Base-by-base conservation (phyloP, 2,797 vertebrate species). In the Taenioides sp. region DNA sequence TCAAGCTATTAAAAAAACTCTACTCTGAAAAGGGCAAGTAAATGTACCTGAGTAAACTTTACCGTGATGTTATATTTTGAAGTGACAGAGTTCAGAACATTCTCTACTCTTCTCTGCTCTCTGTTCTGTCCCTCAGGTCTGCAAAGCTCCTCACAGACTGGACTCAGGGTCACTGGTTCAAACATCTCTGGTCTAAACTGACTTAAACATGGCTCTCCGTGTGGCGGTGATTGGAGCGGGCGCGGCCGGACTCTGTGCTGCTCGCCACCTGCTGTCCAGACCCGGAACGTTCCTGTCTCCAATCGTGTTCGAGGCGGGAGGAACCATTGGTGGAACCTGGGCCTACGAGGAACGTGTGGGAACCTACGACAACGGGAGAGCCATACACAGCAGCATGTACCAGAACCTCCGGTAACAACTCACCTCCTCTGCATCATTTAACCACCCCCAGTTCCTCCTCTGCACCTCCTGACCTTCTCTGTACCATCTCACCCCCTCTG, bases 191-290 rank as follows among this genome's bases (percentile, higher is more conserved):
- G 37, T 40, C 9, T 40, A 40, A 40, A 47, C 14, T 16, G 3
- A 3, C 16, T 20, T 6, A 31, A 7, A 0, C 4, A 76, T 50
- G 81, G 62, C 67, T 5, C 62, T 86, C 70, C 75, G 80, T 0
- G 94, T 95, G 69, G 95, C 93, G 0, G 93, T 96, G 69, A 71
- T 96, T 2, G 95, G 95, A 0, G 94, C 91, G 0, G 95, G 94
- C 0, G 92, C 93, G 0, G 93, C 94, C 0, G 94, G 95, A 0
- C 92, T 96, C 14, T 96, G 95, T 16, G 91, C 85, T 0, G 94
- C 94, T 1, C 87, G 89, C 12, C 94, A 96, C 82, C 55, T 95
- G 37, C 83, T 95, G 71, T 80, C 91, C 23, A 82, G 80, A 0
- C 82, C 77, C 0, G 54, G 84, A 17, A 20, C 1, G 28, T 96